Evolutionary conservation across 2,113 vertebrate species (phyloP).

Genomic region (Thalassarche chlororhynchos): DNA sequence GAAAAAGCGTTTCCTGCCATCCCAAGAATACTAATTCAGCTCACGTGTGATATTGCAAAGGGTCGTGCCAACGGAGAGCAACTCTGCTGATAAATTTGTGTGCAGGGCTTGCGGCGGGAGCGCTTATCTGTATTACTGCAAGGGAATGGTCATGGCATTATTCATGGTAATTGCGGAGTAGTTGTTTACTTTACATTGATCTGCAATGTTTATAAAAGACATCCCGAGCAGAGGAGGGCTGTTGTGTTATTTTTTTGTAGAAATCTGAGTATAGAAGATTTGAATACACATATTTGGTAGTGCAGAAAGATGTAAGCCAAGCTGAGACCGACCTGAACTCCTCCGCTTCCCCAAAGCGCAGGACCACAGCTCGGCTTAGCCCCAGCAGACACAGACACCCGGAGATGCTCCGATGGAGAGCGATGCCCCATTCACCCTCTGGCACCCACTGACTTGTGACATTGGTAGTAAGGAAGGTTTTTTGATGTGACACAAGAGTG

Average conservation of each 20-base stretch:
- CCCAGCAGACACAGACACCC: not conserved
- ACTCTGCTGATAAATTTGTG: not conserved
- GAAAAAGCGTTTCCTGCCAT: not conserved
- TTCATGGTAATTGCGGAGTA: not conserved
- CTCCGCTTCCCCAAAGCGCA: not conserved
- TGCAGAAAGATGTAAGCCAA: not conserved
- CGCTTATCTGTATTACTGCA: not conserved
- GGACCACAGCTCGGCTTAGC: not conserved
- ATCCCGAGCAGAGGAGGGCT: not conserved
- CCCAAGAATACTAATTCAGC: not conserved
- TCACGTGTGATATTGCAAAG: not conserved
- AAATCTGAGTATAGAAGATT: not conserved
- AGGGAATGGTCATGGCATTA: not conserved
- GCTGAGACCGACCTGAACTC: not conserved
- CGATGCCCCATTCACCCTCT: not conserved
- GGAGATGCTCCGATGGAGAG: not conserved
- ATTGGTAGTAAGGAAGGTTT: not conserved
- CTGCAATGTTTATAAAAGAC: not conserved
- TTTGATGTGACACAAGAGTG: not conserved
- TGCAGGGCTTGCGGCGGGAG: not conserved
- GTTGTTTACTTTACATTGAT: not conserved
- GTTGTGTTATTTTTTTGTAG: not conserved
- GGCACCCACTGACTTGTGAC: not conserved
- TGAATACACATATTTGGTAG: not conserved
- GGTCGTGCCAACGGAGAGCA: not conserved